Evolutionary conservation across 2,797 vertebrate species (phyloP), one percentile per base, ranked within the genome.

Genomic region (Gallinago stenura): DNA sequence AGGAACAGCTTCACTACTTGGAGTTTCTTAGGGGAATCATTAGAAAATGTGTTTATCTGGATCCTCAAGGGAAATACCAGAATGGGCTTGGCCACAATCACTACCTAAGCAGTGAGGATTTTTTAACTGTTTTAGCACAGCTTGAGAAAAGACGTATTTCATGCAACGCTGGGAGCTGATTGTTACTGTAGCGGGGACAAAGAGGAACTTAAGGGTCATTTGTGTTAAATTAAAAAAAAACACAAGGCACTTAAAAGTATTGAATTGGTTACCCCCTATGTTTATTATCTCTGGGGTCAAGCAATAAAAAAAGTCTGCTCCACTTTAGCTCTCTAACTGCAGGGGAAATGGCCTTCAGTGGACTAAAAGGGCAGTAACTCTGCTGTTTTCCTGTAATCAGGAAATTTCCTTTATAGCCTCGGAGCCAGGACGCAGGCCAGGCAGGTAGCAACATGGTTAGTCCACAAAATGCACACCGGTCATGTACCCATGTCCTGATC

Each of bases 361-460:
- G 57, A 51, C 53, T 2, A 1, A 88, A 64, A 69, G 43, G 30
- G 22, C 66, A 91, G n/a, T 8, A 53, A 12, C 1, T 3, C 35
- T 82, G 51, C 60, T 91, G 21, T 57, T 95, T 87, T 65, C 75
- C 39, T 54, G 30, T 33, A 58, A 33, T 70, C 28, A 19, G 31
- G 16, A 43, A 43, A 9, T 43, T 31, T 61, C 37, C 22, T 69
- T 39, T n/a, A 50, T 7, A 72, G 48, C 35, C 48, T 61, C 3
- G 10, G 37, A 60, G 22, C 10, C 53, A 69, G 41, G 33, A 16
- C 51, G n/a, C 21, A 33, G 71, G 68, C 11, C 54, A 92, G 50
- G 5, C 37, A 45, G 71, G 62, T 1, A 70, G 21, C 35, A 48
- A 50, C 0, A 0, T 14, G 31, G 3, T 45, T 37, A 48, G 22